Conservation (phyloP, 2,888 invertebrate genomes). For the Zhuqinia jingwanae region DNA sequence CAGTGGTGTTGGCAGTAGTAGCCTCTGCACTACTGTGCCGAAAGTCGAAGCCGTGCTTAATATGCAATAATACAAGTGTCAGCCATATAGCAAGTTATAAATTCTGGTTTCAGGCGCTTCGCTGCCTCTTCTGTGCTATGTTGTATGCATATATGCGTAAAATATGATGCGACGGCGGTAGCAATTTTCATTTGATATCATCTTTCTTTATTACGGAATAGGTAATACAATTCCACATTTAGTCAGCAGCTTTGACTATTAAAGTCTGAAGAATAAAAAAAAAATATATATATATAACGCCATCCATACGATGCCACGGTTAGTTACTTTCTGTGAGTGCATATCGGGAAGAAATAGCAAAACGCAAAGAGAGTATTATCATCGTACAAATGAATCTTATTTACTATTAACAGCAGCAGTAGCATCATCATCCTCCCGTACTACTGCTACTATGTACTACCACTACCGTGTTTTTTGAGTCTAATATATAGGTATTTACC, state of each 20-base stretch:
- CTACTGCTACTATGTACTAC: neutral
- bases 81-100: conserved; percentile 48
- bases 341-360: neutral
- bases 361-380: neutral
- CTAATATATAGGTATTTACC: no score
- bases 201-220: no score
- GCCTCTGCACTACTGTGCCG: neutral
- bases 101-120: conserved; percentile 26
- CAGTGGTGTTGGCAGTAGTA: neutral
- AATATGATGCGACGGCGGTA: neutral
- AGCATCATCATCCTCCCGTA: conserved; percentile 7
- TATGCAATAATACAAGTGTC: conserved; percentile 30
- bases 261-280: no score
- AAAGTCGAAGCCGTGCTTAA: no score
- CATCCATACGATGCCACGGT: conserved; percentile 30
- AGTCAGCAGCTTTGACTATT: no score
- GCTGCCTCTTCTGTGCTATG: neutral
- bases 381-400: neutral
- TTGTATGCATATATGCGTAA: neutral
- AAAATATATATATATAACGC: no score
- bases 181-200: no score
- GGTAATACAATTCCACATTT: no score
- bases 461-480: no score
- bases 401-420: conserved; percentile 8
- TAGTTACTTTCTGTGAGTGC: neutral